A percentile compares a stretch with the other conserved stretches of the same genome.
phyloP scores from a whole-genome alignment of 2,113 vertebrate genomes.

The Datnioides undecimradiatus region DNA sequence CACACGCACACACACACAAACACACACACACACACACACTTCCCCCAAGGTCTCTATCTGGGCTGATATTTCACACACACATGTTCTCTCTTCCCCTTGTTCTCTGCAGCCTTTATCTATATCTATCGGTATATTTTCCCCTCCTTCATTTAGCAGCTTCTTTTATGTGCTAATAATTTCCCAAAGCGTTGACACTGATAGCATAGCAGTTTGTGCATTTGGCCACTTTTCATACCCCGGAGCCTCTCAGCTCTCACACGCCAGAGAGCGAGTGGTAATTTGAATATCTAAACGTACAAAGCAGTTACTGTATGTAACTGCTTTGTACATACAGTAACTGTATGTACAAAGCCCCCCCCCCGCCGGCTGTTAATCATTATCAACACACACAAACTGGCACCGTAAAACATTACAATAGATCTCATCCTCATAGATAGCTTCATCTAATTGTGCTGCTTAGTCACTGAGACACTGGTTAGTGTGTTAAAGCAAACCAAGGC shows the following conservation, averaged over 20 bases:
- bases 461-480: background rate
- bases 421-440: conserved; percentile 1
- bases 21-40: too few species aligned
- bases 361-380: conserved; percentile 18
- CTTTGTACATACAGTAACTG: too few species aligned
- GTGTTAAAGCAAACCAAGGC: background rate
- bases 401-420: background rate
- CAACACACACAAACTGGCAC: conserved; percentile 5
- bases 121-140: conserved; percentile 5
- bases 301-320: conserved; percentile 4
- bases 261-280: conserved; percentile 18
- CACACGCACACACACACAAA: too few species aligned
- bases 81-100: background rate
- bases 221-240: conserved; percentile 26
- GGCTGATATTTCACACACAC: conserved; percentile 36
- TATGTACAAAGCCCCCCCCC: conserved; percentile 2
- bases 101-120: conserved; percentile 19
- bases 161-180: conserved; percentile 58
- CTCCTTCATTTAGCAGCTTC: conserved; percentile 28
- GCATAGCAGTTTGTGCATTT: conserved; percentile 34
- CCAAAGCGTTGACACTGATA: conserved; percentile 38
- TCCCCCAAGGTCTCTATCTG: conserved; percentile 22
- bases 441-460: conserved; percentile 9
- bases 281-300: conserved; percentile 47
- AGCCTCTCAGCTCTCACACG: conserved; percentile 31